Base-by-base conservation (phyloP, 2,113 vertebrate genomes). In the Penelope pileata region DNA sequence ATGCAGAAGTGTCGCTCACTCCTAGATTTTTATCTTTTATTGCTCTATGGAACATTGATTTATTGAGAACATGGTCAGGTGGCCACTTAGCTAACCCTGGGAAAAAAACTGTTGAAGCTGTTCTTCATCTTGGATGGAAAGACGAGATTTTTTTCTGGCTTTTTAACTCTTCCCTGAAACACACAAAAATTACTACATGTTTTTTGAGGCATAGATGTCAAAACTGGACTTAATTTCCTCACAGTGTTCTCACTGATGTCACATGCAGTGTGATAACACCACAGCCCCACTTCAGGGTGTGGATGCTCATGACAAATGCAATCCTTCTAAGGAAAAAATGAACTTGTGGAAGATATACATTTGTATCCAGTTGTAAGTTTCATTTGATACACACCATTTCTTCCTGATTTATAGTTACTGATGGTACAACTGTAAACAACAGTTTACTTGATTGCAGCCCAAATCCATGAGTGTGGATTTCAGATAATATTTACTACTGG, bases 11-110 rank as follows among this genome's bases (percentile, higher is more conserved):
- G 43, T 60, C 12, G 0, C n/a, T 45, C 5, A 5, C 16, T 85
- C 36, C n/a, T 30, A 69, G 45, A 59, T 36, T 23, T 59, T 34
- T 34, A 40, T 48, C 64, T 13, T 26, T 36, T 79, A 42, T 81
- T 68, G 11, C 36, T 85, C 58, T 50, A 4, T 29, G 67, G 53
- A 84, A 82, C 82, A 91, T 30, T 82, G 87, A 94, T 50, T 91
- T 89, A 91, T 3, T 64, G 73, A 94, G 68, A 86, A 29, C n/a
- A 86, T 24, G 64, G 85, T 79, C 92, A 96, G 95, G 67, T 77
- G 70, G 86, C 68, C 86, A 91, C 88, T 96, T 93, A 84, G 74
- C 47, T 77, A 77, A 88, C 16, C 58, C 88, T 88, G 75, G 68
- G 79, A 8, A 69, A 87, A 86, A 82, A 88, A 67, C 29, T 85